Percentiles rank a stretch among this genome's conserved stretches.
Conservation (phyloP, 2,888 invertebrate genomes). For the Acronicta aceris region DNA sequence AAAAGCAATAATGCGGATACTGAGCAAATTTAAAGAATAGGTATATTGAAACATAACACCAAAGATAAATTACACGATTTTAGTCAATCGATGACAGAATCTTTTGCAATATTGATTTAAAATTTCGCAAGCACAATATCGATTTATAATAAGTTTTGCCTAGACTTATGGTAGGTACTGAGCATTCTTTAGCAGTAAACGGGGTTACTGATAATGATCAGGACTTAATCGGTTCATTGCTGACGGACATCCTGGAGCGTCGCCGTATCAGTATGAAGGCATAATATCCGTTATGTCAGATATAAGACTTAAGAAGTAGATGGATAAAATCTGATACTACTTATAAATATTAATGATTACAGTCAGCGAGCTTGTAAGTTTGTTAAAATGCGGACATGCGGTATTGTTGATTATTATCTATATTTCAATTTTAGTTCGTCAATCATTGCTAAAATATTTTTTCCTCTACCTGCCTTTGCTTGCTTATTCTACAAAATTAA, state of each 20-base stretch:
- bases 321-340: no score
- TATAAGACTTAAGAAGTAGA: not conserved
- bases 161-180: slow-evolving; percentile 5
- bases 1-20: not conserved
- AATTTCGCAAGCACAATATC: not conserved
- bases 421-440: no score
- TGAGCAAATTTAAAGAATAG: not conserved
- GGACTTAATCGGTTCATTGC: slow-evolving; percentile 11
- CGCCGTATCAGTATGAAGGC: slow-evolving; percentile 9
- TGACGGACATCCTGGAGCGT: slow-evolving; percentile 24
- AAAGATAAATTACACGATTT: not conserved
- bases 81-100: not conserved
- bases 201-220: slow-evolving; percentile 30
- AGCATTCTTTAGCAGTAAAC: slow-evolving; percentile 22
- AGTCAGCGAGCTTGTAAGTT: no score
- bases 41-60: not conserved
- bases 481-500: no score
- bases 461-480: no score
- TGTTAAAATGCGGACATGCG: no score
- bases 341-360: no score
- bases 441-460: no score
- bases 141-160: not conserved
- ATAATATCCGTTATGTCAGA: slow-evolving; percentile 19
- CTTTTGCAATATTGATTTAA: not conserved
- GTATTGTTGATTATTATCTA: no score